Conservation (phyloP, 2,797 vertebrate species). For the Clamator glandarius region DNA sequence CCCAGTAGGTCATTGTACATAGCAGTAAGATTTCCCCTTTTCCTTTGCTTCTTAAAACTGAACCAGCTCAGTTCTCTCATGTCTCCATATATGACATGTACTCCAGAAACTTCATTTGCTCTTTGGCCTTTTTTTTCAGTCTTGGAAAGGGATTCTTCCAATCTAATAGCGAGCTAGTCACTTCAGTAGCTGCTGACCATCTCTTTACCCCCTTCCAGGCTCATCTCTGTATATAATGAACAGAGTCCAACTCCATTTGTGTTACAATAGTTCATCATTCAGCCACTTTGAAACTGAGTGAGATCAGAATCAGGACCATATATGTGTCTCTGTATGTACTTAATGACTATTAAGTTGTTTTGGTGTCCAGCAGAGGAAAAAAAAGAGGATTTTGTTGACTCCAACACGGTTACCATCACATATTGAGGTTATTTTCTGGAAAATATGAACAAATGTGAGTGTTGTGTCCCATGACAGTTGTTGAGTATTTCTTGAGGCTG, state of each 20-base stretch:
- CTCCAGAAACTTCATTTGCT: background rate
- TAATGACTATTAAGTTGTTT: background rate
- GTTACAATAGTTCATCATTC: background rate
- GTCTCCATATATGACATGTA: background rate
- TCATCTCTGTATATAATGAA: background rate
- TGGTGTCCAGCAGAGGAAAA: background rate
- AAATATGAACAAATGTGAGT: background rate
- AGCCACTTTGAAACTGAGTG: background rate
- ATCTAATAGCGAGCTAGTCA: background rate
- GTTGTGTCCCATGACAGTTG: background rate
- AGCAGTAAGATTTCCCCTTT: background rate
- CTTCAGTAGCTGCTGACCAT: background rate
- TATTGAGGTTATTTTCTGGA: fast-evolving
- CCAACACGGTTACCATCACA: background rate
- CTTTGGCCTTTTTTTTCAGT: background rate
- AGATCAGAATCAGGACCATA: background rate
- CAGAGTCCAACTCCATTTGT: background rate
- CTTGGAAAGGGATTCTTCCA: background rate
- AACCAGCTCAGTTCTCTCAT: background rate
- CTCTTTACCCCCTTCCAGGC: background rate
- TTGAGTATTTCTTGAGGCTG: background rate
- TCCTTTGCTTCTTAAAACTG: background rate
- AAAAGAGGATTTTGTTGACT: background rate
- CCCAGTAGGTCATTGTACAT: background rate
- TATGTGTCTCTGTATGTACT: background rate